These are phyloP conservation scores for Hemibagrus wyckioides DNA, from an alignment of 2,113 vertebrate species.

Conservation along the genomic window DNA sequence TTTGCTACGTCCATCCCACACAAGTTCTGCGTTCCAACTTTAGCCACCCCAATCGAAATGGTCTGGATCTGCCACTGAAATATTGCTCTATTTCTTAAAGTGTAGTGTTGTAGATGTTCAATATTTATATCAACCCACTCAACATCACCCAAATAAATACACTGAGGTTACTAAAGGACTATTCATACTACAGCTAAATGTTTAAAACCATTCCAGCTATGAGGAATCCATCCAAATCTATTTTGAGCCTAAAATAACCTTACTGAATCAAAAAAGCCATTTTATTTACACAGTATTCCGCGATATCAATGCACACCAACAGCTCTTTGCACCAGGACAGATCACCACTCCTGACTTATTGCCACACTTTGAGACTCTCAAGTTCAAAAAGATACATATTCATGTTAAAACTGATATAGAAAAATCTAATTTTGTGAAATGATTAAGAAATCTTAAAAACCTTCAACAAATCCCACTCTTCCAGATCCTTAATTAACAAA, in stretches of 20 bases:
- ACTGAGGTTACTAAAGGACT: not conserved
- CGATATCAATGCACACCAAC: not conserved
- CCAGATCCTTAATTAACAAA: not conserved
- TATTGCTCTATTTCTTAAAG: not conserved
- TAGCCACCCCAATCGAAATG: not conserved
- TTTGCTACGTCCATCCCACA: not conserved
- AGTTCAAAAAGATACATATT: not conserved
- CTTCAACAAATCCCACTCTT: too few relatives aligned
- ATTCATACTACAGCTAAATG: not conserved
- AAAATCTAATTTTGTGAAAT: too few relatives aligned
- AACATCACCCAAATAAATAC: not conserved
- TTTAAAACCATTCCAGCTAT: not conserved
- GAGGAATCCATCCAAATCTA: not conserved
- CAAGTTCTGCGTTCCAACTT: not conserved
- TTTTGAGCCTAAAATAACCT: not conserved
- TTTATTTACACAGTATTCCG: not conserved
- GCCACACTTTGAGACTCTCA: not conserved
- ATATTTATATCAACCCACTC: not conserved
- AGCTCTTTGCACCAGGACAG: not conserved
- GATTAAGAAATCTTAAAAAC: too few relatives aligned
- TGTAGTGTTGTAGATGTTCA: not conserved
- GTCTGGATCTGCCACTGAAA: not conserved
- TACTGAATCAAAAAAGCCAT: not conserved
- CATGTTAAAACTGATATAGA: not conserved
- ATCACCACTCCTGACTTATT: not conserved